Conservation (phyloP, 2,113 vertebrate genomes). For the Ochotona curzoniae region DNA sequence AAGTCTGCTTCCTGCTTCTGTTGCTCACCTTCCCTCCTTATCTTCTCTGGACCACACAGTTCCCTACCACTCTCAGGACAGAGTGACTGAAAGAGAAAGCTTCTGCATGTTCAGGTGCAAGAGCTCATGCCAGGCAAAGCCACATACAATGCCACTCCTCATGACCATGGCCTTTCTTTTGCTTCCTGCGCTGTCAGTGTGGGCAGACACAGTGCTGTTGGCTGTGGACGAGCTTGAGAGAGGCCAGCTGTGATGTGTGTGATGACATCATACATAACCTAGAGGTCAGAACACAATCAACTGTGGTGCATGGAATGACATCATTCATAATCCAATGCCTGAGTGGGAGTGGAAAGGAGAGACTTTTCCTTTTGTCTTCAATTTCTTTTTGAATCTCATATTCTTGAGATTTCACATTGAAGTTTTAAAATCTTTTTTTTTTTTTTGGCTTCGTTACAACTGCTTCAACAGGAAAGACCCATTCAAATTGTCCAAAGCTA, state of each 20-base stretch:
- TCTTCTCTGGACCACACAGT: background rate
- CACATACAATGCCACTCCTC: background rate
- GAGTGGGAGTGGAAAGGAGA: background rate
- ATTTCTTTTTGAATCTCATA: background rate
- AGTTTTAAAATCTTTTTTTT: background rate
- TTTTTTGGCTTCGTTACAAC: background rate
- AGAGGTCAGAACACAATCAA: background rate
- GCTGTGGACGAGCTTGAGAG: background rate
- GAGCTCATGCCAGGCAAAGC: background rate
- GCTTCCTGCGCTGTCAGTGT: background rate
- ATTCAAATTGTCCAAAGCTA: background rate
- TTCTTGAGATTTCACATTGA: background rate
- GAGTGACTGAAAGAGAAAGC: background rate
- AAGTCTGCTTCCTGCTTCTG: background rate
- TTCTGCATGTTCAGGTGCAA: rapidly evolving
- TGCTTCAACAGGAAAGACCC: background rate
- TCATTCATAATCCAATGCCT: background rate
- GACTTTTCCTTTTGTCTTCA: background rate
- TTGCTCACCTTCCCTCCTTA: background rate
- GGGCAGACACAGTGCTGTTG: background rate
- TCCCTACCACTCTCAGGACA: background rate
- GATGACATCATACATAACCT: too few relatives aligned
- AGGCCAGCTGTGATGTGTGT: background rate
- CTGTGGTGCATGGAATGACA: rapidly evolving
- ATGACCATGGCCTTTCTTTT: rapidly evolving